Conservation (phyloP, 2,113 vertebrate species). For the Pteruthius melanotis region DNA sequence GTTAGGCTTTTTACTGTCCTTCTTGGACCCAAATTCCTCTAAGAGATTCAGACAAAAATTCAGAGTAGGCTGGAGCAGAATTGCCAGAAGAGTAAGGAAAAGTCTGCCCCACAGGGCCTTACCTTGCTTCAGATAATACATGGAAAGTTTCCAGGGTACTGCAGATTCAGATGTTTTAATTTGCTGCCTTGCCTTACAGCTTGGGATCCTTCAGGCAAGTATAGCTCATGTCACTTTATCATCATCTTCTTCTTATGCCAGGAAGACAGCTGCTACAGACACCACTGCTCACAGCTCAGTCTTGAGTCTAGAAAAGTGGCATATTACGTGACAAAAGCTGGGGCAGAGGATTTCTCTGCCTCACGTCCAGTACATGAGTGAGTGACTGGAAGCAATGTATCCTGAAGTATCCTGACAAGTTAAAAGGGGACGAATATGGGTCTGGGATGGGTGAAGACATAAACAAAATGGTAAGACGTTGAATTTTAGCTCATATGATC, state of each 20-base stretch:
- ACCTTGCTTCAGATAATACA: not conserved
- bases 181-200: not conserved
- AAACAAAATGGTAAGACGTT: not conserved
- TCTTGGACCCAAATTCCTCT: not conserved
- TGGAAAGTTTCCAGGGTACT: not conserved
- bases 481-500: not conserved
- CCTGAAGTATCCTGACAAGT: not conserved
- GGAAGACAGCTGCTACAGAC: not conserved
- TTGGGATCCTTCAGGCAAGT: not conserved
- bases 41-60: not conserved
- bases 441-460: not conserved
- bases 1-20: not conserved
- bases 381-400: not conserved
- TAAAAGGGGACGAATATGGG: not conserved
- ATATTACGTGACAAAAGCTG: not conserved
- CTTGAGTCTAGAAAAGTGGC: not conserved
- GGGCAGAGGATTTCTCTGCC: not conserved
- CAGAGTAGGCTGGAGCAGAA: not conserved
- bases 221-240: not conserved
- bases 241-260: not conserved
- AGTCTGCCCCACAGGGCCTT: not conserved
- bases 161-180: not conserved
- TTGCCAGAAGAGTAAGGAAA: not conserved
- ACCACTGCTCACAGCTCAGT: not conserved
- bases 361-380: accelerated